Conservation (phyloP, 2,113 vertebrate genomes). For the Paracanthobrama guichenoti region DNA sequence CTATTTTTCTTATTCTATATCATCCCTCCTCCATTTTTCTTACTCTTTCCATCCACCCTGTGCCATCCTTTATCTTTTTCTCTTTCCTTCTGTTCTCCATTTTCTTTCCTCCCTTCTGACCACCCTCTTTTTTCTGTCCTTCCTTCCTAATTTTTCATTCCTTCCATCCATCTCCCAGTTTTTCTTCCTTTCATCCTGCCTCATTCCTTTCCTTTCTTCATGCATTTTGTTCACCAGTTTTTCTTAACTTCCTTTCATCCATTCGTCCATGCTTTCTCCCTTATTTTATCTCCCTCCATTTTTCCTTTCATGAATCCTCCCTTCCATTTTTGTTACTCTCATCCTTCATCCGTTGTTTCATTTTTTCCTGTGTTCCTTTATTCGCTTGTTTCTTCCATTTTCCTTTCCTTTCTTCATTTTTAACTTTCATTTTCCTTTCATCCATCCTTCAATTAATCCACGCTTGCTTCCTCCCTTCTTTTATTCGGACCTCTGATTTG, state of each 20-base stretch:
- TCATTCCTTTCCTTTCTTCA: background rate
- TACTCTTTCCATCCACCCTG: background rate
- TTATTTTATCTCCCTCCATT: background rate
- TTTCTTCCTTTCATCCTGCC: background rate
- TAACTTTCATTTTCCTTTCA: background rate
- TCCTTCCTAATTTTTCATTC: background rate
- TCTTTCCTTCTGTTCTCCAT: background rate
- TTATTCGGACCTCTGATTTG: background rate
- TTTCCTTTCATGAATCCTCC: background rate
- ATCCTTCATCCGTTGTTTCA: background rate
- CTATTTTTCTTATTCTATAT: background rate
- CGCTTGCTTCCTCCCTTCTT: background rate
- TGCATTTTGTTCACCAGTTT: background rate
- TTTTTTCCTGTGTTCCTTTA: background rate
- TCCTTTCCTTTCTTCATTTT: background rate
- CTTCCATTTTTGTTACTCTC: fast-evolving
- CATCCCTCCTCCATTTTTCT: background rate
- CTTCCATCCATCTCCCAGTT: background rate
- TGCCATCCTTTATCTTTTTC: background rate
- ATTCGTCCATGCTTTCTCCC: background rate
- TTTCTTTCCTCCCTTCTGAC: background rate
- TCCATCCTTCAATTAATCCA: background rate
- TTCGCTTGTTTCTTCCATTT: background rate
- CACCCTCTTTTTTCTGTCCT: background rate
- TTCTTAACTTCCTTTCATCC: background rate